Conservation (phyloP, 2,797 vertebrate genomes). For the Gallinago solitaria region DNA sequence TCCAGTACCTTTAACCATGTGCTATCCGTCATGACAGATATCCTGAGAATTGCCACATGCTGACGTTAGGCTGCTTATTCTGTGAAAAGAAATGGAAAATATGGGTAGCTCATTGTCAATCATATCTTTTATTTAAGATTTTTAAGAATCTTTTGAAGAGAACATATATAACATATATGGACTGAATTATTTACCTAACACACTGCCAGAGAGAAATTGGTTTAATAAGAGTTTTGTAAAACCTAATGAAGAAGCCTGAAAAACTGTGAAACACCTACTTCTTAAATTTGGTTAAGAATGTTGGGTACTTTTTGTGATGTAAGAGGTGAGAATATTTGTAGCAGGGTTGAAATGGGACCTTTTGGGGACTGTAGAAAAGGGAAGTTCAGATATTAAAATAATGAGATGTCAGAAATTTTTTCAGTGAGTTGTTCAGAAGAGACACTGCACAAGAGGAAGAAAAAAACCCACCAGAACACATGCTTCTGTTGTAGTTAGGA, state of each 20-base stretch:
- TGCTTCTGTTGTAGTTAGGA: not conserved
- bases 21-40: not conserved
- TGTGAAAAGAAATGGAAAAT: not conserved
- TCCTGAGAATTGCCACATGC: not conserved
- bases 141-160: not conserved
- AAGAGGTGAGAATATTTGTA: not conserved
- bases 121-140: not conserved
- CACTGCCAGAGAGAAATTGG: not conserved
- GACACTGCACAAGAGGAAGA: not conserved
- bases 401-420: not conserved
- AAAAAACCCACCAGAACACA: fast-evolving
- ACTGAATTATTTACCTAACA: not conserved
- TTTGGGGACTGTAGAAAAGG: not conserved
- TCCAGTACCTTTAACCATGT: not conserved
- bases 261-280: not conserved
- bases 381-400: not conserved
- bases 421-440: not conserved
- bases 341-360: not conserved
- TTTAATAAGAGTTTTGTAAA: not conserved
- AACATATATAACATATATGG: too few relatives aligned
- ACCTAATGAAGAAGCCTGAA: not conserved
- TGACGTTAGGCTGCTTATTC: not conserved
- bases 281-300: not conserved
- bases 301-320: not conserved
- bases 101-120: not conserved